Conservation (phyloP, 2,888 invertebrate genomes). For the Drosophila kambysellisi region DNA sequence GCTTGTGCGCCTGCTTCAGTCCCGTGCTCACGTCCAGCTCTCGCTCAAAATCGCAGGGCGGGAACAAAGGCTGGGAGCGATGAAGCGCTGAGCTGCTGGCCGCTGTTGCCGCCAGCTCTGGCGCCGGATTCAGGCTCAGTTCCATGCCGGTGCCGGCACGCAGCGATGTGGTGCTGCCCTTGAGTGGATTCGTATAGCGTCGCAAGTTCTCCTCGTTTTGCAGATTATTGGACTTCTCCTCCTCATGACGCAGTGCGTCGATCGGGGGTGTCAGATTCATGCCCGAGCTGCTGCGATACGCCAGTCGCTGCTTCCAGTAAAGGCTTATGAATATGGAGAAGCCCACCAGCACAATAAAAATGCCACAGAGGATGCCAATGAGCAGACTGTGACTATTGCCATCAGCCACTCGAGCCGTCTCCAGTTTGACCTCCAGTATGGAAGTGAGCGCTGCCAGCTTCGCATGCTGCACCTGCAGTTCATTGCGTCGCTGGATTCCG, state of each 20-base stretch:
- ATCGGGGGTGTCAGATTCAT: conserved; percentile 86
- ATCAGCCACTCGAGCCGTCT: conserved; percentile 88
- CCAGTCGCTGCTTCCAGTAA: conserved; percentile 87
- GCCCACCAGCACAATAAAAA: conserved; percentile 84
- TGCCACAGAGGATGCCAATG: conserved; percentile 85
- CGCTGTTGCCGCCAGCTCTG: conserved; percentile 85
- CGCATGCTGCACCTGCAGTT: conserved; percentile 86
- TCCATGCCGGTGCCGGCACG: conserved; percentile 87
- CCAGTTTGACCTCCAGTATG: conserved; percentile 91
- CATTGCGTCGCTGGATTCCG: conserved; percentile 78
- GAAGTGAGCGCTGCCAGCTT: conserved; percentile 89
- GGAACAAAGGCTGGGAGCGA: conserved; percentile 84
- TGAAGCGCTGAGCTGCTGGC: conserved; percentile 82
- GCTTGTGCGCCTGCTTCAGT: conserved; percentile 84
- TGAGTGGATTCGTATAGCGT: conserved; percentile 92
- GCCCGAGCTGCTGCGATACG: conserved; percentile 86
- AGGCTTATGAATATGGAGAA: conserved; percentile 86
- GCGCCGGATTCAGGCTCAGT: conserved; percentile 84
- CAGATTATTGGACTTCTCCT: conserved; percentile 95
- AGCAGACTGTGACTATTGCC: conserved; percentile 84
- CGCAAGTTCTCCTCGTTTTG: conserved; percentile 96
- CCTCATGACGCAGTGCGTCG: conserved; percentile 90
- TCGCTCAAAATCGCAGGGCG: conserved; percentile 83
- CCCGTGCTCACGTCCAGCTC: conserved; percentile 85
- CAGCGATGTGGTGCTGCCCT: conserved; percentile 87